Conservation (phyloP, 1,140 invertebrate species). For the Teleopsis dalmanni region DNA sequence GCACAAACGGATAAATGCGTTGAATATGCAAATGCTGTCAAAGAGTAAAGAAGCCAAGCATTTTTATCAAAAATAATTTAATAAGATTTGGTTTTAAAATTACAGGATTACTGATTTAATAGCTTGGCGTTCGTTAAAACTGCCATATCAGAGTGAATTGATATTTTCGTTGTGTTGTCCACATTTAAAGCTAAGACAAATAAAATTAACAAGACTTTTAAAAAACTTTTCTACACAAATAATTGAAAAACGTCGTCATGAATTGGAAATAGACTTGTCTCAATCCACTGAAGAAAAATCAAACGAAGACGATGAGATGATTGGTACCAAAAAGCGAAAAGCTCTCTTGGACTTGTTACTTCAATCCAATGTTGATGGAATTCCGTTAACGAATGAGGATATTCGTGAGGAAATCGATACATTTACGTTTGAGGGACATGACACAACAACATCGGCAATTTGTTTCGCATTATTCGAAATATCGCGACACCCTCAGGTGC, state of each 20-base stretch:
- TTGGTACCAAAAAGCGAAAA: constrained; percentile 51
- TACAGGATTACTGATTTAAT: constrained; percentile 26
- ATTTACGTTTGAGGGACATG: constrained; percentile 70
- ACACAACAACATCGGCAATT: constrained; percentile 57
- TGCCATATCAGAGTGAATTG: constrained; percentile 23
- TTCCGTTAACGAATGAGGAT: constrained; percentile 53
- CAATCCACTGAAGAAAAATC: constrained; percentile 27
- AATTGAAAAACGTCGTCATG: constrained; percentile 35
- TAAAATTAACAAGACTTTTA: constrained; percentile 52
- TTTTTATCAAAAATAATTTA: neutral
- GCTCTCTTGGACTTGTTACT: constrained; percentile 73
- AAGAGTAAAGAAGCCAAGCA: constrained; percentile 46
- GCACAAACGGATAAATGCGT: constrained; percentile 61
- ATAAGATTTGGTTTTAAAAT: neutral
- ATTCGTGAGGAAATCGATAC: constrained; percentile 68
- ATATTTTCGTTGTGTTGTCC: constrained; percentile 29
- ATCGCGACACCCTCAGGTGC: constrained; percentile 50
- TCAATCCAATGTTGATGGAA: constrained; percentile 51
- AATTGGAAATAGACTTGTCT: too few relatives aligned
- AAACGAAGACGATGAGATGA: neutral
- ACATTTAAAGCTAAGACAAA: constrained; percentile 47
- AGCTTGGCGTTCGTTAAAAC: constrained; percentile 26
- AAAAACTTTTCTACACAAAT: constrained; percentile 60
- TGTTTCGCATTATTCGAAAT: constrained; percentile 51
- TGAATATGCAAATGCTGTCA: constrained; percentile 65